Evolutionary conservation across 2,113 vertebrate species (phyloP).

Genomic region (Xenopus borealis): DNA sequence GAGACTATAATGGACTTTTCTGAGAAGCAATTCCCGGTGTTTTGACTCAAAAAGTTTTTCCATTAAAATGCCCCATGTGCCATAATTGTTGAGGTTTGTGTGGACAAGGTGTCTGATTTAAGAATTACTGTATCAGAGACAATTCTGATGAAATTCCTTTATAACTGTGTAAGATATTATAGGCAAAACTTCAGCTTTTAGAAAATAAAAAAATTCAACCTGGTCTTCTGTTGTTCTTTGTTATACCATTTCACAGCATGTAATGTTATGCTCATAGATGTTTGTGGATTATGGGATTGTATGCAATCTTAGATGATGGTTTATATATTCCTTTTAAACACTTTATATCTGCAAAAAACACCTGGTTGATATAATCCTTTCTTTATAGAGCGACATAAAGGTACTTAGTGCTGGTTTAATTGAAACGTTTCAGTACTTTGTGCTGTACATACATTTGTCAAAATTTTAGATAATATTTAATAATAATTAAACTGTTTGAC

Average conservation of each 20-base stretch:
- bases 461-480: background rate
- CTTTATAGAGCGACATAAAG: background rate
- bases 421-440: background rate
- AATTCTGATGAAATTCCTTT: too few species aligned
- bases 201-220: too few species aligned
- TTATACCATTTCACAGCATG: too few species aligned
- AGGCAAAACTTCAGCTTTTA: background rate
- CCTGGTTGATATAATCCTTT: conserved; percentile 1
- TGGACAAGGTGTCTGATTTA: too few species aligned
- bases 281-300: background rate
- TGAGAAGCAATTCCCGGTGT: too few species aligned
- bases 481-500: conserved; percentile 5
- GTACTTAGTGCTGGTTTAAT: background rate
- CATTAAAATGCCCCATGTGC: too few species aligned
- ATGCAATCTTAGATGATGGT: background rate
- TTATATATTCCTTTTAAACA: background rate
- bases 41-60: too few species aligned
- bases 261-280: background rate
- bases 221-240: too few species aligned
- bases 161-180: background rate
- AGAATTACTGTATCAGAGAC: too few species aligned
- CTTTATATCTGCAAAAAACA: conserved; percentile 1
- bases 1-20: too few species aligned
- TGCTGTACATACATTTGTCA: background rate
- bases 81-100: too few species aligned